Conservation (phyloP, 1,140 invertebrate genomes). For the Drosophila tropicalis region DNA sequence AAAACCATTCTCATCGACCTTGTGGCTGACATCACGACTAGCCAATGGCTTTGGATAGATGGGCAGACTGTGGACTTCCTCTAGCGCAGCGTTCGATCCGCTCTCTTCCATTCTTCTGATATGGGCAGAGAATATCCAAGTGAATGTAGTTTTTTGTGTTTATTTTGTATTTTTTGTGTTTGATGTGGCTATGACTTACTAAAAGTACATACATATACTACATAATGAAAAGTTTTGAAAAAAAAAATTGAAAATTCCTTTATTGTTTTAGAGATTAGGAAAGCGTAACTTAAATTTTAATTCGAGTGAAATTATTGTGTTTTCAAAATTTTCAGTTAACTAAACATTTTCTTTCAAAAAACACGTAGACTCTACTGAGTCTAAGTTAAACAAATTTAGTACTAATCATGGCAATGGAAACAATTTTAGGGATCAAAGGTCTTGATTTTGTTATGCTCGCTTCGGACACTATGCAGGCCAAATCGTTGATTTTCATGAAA, state of each 20-base stretch:
- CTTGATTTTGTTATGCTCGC: slow-evolving; percentile 41
- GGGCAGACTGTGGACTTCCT: neutral
- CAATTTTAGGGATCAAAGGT: slow-evolving; percentile 48
- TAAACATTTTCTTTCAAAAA: neutral
- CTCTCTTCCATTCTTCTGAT: neutral
- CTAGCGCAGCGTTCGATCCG: neutral
- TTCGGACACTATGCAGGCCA: slow-evolving; percentile 16
- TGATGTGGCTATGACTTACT: slow-evolving; percentile 1
- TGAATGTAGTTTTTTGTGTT: neutral
- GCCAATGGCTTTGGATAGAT: slow-evolving; percentile 44
- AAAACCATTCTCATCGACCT: slow-evolving; percentile 38
- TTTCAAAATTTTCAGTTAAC: neutral
- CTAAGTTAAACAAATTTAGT: neutral
- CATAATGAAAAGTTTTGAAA: too few species aligned
- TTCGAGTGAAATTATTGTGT: neutral
- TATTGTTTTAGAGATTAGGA: too few species aligned
- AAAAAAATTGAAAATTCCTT: too few species aligned
- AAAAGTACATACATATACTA: neutral
- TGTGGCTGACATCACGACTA: slow-evolving; percentile 11
- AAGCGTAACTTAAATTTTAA: too few species aligned
- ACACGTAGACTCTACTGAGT: neutral
- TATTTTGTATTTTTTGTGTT: neutral
- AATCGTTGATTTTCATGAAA: neutral
- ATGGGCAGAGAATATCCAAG: neutral
- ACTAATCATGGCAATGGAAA: slow-evolving; percentile 35